A percentile compares a stretch with the other conserved stretches of the same genome.
phyloP scores from a whole-genome alignment of 1,140 invertebrate genomes.

The Trichogramma pretiosum region DNA sequence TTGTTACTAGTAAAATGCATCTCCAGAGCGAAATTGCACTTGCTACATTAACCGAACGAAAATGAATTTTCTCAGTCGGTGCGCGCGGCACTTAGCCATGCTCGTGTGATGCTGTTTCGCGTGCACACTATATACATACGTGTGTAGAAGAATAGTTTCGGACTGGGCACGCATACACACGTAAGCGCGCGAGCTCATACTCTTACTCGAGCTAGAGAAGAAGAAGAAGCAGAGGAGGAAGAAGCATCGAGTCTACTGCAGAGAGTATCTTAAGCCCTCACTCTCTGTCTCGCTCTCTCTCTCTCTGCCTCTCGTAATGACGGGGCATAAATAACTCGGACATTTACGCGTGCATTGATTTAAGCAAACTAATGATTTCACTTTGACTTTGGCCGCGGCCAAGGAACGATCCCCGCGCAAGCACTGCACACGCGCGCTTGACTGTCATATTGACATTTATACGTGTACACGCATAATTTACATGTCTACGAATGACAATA shows the following conservation, averaged over 20 bases:
- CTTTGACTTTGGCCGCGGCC: constrained; percentile 37
- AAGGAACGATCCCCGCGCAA: constrained; percentile 2
- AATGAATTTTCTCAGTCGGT: constrained; percentile 12
- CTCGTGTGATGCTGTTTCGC: no score
- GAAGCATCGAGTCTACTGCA: constrained; percentile 30
- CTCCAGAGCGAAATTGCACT: constrained; percentile 13
- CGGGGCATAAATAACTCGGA: constrained; percentile 46
- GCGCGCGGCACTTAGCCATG: no score
- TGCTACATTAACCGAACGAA: background rate
- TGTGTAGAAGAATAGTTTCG: no score
- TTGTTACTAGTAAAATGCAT: constrained; percentile 13
- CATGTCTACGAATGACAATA: constrained; percentile 44
- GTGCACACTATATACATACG: no score
- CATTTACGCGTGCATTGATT: constrained; percentile 48
- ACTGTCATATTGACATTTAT: constrained; percentile 46
- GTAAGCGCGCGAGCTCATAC: background rate
- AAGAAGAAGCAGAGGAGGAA: constrained; percentile 15
- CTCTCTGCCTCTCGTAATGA: constrained; percentile 45
- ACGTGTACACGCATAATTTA: constrained; percentile 41
- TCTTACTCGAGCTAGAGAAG: background rate
- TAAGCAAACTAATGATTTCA: constrained; percentile 50
- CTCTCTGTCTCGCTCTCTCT: no score
- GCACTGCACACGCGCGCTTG: constrained; percentile 30
- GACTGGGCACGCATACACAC: background rate
- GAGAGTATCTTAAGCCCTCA: no score